These are phyloP conservation scores for Xylocampa areola DNA, from an alignment of 2,888 invertebrate species.

Conservation along the genomic window DNA sequence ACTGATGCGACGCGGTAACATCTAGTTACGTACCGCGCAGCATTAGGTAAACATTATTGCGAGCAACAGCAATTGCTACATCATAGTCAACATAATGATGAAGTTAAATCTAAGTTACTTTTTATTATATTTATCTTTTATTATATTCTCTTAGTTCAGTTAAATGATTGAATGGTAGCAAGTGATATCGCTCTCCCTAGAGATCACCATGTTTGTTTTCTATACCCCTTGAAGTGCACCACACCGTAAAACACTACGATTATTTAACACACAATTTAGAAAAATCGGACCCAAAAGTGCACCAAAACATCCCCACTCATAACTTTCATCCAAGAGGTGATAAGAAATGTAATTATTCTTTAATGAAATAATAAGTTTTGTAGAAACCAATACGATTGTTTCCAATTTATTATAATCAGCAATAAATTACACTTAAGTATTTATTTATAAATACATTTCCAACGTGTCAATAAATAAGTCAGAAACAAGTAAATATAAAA, in stretches of 20 bases:
- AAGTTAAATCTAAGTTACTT: neutral
- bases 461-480: too few relatives aligned
- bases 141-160: too few relatives aligned
- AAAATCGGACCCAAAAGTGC: constrained; percentile 19
- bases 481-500: too few relatives aligned
- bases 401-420: neutral
- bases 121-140: neutral
- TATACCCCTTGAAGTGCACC: constrained; percentile 39
- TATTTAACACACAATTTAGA: constrained; percentile 48
- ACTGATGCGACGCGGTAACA: constrained; percentile 10
- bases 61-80: constrained; percentile 22
- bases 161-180: too few relatives aligned
- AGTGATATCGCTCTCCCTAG: constrained; percentile 31
- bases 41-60: neutral
- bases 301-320: constrained; percentile 5
- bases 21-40: constrained; percentile 11
- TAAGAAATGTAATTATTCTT: neutral
- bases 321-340: neutral
- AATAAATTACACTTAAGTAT: too few relatives aligned
- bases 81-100: neutral
- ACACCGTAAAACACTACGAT: constrained; percentile 43
- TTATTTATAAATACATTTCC: too few relatives aligned
- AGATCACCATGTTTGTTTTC: neutral
- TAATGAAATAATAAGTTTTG: neutral
- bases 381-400: neutral